Conservation (phyloP, 2,797 vertebrate species). For the Arctocebus calabarensis region DNA sequence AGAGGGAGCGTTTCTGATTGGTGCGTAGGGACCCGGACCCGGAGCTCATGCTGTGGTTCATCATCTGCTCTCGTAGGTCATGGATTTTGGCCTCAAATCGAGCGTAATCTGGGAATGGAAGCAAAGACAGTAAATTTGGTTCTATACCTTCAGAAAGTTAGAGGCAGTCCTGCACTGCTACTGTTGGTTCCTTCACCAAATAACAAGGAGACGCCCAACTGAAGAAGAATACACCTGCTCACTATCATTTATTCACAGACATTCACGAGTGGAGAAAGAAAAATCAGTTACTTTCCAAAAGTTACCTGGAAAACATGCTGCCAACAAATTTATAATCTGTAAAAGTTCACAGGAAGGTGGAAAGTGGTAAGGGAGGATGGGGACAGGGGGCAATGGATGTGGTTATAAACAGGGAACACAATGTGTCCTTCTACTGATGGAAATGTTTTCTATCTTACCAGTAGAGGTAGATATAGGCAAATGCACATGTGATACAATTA, state of each 20-base stretch:
- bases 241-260: not conserved
- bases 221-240: not conserved
- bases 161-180: not conserved
- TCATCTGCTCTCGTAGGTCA: constrained; percentile 99
- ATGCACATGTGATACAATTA: not conserved
- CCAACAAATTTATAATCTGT: not conserved
- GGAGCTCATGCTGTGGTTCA: constrained; percentile 99
- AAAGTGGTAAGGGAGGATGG: not conserved
- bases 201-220: not conserved
- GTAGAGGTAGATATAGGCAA: not conserved
- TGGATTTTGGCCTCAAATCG: constrained; percentile 99
- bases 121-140: constrained; percentile 64
- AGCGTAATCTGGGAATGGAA: constrained; percentile 93
- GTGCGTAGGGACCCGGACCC: constrained; percentile 97
- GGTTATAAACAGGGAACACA: not conserved
- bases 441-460: not conserved
- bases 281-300: constrained; percentile 23
- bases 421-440: not conserved
- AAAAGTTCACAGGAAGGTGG: not conserved
- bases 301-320: not conserved
- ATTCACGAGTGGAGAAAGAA: not conserved
- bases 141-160: not conserved
- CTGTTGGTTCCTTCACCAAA: not conserved
- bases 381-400: not conserved
- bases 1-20: constrained; percentile 98